Evolutionary conservation across 2,888 invertebrate species (phyloP), one percentile per base, ranked within the genome.

Genomic region (Drosophila falleni): DNA sequence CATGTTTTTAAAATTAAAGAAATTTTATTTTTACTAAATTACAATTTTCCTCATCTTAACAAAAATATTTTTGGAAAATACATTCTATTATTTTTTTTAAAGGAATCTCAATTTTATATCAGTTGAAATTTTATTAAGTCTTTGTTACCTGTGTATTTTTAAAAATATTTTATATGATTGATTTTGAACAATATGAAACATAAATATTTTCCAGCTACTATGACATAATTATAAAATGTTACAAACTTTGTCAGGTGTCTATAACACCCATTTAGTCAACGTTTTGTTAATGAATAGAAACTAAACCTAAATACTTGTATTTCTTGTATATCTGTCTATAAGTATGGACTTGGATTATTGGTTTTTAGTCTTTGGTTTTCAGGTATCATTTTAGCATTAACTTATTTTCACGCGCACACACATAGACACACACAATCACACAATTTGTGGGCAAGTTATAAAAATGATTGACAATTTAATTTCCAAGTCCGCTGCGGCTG

Each of bases 401-500:
- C 75, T 84, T 80, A 81, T 87, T 84, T 84, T 75, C 65, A 87
- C 78, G 63, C 87, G 58, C 74, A 68, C 47, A 62, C 11, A 31
- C 47, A 66, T 39, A 53, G 16, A 60, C 29, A 56, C 15, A n/a
- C 16, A 23, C 49, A 51, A n/a, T 6, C 15, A 19, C 29, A 26
- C 46, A 16, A 39, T 31, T 41, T 64, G 59, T 69, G 73, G 65
- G 71, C 74, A 70, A 66, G 79, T 76, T 80, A 89, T 89, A 87
- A 90, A 90, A 89, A 81, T 89, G 90, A 90, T 88, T 90, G 90
- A 90, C 87, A 90, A 89, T 90, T 90, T 89, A 90, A 90, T 90
- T 90, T 89, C 71, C 71, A 73, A 74, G 55, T 77, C 78, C 69
- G 74, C 50, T 65, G 78, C 53, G 74, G 70, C 78, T 74, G 74